Conservation (phyloP, 2,888 invertebrate genomes). For the Pseudoips prasinana region DNA sequence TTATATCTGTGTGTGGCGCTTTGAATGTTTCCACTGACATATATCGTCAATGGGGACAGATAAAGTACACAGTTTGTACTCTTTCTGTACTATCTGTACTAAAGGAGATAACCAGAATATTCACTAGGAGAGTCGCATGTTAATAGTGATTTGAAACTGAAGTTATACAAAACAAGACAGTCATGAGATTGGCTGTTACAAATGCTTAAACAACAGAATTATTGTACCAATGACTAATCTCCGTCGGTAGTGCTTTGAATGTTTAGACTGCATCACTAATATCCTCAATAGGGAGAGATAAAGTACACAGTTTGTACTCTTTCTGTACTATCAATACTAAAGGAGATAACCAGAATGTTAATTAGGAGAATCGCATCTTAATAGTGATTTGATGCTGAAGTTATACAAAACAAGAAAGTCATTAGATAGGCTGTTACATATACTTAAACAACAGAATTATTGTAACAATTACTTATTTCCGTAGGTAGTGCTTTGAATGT, state of each 20-base stretch:
- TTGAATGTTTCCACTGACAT: slow-evolving; percentile 81
- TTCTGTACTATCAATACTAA: too few relatives aligned
- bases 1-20: neutral
- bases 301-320: too few relatives aligned
- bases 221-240: slow-evolving; percentile 92
- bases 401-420: neutral
- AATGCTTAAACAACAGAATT: slow-evolving; percentile 81
- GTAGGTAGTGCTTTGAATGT: slow-evolving; percentile 34
- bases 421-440: neutral
- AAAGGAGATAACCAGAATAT: too few relatives aligned
- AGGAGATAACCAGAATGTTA: too few relatives aligned
- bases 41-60: slow-evolving; percentile 87
- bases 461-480: neutral
- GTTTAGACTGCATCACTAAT: too few relatives aligned
- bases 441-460: neutral
- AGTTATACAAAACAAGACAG: too few relatives aligned
- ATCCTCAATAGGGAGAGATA: too few relatives aligned
- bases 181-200: too few relatives aligned
- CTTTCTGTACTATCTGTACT: neutral
- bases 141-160: too few relatives aligned
- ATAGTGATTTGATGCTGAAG: too few relatives aligned
- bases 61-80: slow-evolving; percentile 46
- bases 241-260: slow-evolving; percentile 93
- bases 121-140: too few relatives aligned
- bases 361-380: too few relatives aligned